These are phyloP conservation scores for Romanogobio albipinnatus DNA, from an alignment of 2,113 vertebrate genomes.

Conservation along the genomic window DNA sequence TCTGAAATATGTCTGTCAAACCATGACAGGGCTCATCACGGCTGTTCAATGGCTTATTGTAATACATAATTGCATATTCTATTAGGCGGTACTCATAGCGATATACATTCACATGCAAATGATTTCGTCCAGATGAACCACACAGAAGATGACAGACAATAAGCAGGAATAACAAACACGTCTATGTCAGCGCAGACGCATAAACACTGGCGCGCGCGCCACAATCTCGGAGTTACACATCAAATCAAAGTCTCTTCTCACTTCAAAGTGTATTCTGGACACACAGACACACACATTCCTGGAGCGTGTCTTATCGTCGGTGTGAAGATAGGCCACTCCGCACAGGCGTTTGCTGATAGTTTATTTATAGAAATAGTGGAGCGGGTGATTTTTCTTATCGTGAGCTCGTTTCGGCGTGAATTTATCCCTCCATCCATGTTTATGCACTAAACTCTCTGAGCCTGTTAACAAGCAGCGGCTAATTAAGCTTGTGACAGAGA, in stretches of 20 bases:
- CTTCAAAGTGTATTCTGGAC: conserved; percentile 54
- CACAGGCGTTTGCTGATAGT: conserved; percentile 53
- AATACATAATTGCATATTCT: conserved; percentile 59
- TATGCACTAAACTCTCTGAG: conserved; percentile 55
- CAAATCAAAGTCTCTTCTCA: conserved; percentile 51
- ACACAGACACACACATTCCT: conserved; percentile 46
- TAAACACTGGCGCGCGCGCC: conserved; percentile 29
- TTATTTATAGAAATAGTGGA: conserved; percentile 56
- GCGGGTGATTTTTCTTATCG: conserved; percentile 55
- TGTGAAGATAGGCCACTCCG: conserved; percentile 55
- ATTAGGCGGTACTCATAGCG: conserved; percentile 58
- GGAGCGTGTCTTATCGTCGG: conserved; percentile 46
- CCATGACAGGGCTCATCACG: conserved; percentile 48
- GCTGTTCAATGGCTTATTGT: conserved; percentile 48
- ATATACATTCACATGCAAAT: conserved; percentile 62
- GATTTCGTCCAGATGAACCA: conserved; percentile 56
- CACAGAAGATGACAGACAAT: conserved; percentile 55
- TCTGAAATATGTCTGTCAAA: conserved; percentile 43
- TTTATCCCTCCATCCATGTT: conserved; percentile 56
- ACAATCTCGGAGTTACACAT: conserved; percentile 49
- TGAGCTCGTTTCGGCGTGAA: conserved; percentile 43
- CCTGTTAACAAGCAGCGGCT: conserved; percentile 60
- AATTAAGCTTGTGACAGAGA: conserved; percentile 59
- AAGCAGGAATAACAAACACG: conserved; percentile 55
- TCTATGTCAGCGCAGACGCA: conserved; percentile 39